Evolutionary conservation across 2,113 vertebrate species (phyloP).

Genomic region (Mirza zaza): DNA sequence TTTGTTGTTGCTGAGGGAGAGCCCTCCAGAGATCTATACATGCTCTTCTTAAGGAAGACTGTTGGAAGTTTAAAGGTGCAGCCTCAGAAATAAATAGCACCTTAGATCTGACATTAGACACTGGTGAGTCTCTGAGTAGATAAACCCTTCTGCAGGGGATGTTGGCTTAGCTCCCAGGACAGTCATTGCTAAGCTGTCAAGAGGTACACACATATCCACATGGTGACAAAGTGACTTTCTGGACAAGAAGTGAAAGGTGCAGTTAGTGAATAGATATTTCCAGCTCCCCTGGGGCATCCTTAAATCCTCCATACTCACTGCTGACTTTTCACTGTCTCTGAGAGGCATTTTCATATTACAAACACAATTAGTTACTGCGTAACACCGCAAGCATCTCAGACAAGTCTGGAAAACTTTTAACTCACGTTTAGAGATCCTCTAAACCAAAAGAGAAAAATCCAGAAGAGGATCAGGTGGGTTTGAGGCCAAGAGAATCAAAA

Average conservation of each 20-base stretch:
- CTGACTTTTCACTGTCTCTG: background rate
- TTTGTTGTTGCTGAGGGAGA: constrained; percentile 2
- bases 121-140: background rate
- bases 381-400: background rate
- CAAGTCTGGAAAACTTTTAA: background rate
- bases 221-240: background rate
- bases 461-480: background rate
- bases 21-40: too few relatives aligned
- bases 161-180: background rate
- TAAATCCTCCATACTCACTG: background rate
- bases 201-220: background rate
- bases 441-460: background rate
- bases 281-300: background rate
- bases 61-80: background rate
- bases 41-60: too few relatives aligned
- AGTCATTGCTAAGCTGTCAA: background rate
- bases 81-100: background rate
- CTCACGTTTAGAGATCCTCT: background rate
- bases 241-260: background rate
- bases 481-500: background rate
- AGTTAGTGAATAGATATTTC: background rate
- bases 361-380: background rate
- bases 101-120: background rate
- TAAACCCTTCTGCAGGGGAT: background rate
- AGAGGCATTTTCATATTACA: background rate